Percentiles rank a stretch among this genome's conserved stretches.
phyloP scores from a whole-genome alignment of 2,797 vertebrate species.

The Etheostoma perlongum region DNA sequence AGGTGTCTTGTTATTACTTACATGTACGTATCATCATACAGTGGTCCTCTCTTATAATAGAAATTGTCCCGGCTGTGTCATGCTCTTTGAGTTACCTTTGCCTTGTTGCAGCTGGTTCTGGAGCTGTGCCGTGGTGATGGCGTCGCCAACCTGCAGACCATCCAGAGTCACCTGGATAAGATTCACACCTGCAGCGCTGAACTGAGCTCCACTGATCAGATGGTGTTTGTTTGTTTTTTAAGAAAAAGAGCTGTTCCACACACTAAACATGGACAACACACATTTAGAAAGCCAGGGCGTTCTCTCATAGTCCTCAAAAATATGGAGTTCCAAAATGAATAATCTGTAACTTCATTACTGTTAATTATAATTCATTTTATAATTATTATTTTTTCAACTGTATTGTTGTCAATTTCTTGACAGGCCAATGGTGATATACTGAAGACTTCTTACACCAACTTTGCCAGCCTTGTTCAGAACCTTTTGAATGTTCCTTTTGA shows the following conservation, averaged over 20 bases:
- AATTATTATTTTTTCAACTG: not conserved
- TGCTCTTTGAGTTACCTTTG: not conserved
- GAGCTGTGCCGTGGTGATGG: conserved; percentile 72
- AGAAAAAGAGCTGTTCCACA: not conserved
- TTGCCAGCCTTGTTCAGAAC: conserved; percentile 71
- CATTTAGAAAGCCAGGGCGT: not conserved
- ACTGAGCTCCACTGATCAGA: conserved; percentile 56
- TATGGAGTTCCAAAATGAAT: not conserved
- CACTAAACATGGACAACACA: not conserved
- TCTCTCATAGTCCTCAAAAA: not conserved
- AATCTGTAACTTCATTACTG: not conserved
- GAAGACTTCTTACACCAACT: conserved; percentile 69
- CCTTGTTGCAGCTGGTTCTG: conserved; percentile 64
- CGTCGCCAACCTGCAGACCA: conserved; percentile 56
- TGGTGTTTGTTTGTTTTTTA: conserved; percentile 37
- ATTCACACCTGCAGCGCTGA: conserved; percentile 65
- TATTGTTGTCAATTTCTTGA: conserved; percentile 2
- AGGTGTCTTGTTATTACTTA: not conserved
- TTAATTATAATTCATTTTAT: not conserved
- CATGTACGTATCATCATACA: not conserved
- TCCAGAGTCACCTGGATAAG: conserved; percentile 75
- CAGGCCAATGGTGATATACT: conserved; percentile 60
- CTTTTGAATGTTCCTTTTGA: conserved; percentile 70
- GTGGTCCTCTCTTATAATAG: not conserved
- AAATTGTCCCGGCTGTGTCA: not conserved